Evolutionary conservation across 2,888 invertebrate species (phyloP), one percentile per base, ranked within the genome.

Genomic region (Rhingia rostrata): DNA sequence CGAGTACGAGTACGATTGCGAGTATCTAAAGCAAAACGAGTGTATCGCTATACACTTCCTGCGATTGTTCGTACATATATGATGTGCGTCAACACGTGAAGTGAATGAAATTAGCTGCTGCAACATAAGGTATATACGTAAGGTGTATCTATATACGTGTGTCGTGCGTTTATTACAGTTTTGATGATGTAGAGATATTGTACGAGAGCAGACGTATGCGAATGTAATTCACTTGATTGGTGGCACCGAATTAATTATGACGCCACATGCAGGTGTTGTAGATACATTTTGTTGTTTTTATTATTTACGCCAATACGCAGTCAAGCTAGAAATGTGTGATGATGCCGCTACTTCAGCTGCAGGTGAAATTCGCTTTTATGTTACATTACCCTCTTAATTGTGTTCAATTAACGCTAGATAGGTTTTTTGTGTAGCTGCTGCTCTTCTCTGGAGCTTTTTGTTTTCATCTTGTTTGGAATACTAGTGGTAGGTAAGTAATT

Each of bases 231-330:
- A 72, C 6, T 32, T 51, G 58, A 72, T 70, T 60, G 64, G 53
- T 61, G 49, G 77, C 66, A 77, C 72, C 54, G 67, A 78, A 78
- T 73, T 82, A 78, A 82, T 82, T 82, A 78, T 78, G 72, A 78
- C 60, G 67, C 66, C 70, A 78, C 78, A 60, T 70, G 82, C 82
- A 77, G 72, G 72, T 82, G 69, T 58, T 70, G 41, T 39, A 60
- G 37, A 64, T 53, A 53, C 45, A 49, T 14, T 32, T 56, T 10
- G 6, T 10, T 22, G 22, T 7, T 12, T 43, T 10, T 45, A 53
- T 72, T 72, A 45, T 47, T 47, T 33, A 12, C 56, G 35, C 41
- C 41, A 61, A 4, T 12, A 45, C 56, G 41, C 61, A 32, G 30
- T 22, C 47, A 9, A 39, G 30, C 30, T 22, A 22, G 22, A 22